Evolutionary conservation across 2,888 invertebrate species (phyloP).

Genomic region (Polia nebulosa): DNA sequence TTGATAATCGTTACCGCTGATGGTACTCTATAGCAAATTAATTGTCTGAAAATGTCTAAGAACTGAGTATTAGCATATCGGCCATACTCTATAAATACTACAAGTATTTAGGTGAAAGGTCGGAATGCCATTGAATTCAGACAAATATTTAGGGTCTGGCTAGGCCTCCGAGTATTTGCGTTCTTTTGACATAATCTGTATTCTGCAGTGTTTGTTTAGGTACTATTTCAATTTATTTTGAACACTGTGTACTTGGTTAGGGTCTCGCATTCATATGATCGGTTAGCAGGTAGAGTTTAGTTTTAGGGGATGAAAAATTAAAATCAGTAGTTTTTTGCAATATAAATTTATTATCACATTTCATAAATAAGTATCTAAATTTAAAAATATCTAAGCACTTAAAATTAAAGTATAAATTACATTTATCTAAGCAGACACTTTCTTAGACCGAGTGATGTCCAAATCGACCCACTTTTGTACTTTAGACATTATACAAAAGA

Average conservation of each 20-base stretch:
- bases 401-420: conserved; percentile 86
- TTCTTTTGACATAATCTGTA: conserved; percentile 40
- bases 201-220: conserved; percentile 25
- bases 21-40: neutral
- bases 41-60: conserved; percentile 23
- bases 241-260: neutral
- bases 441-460: conserved; percentile 66
- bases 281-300: neutral
- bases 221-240: conserved; percentile 17
- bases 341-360: conserved; percentile 90
- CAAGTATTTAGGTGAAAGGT: conserved; percentile 51
- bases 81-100: conserved; percentile 15
- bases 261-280: neutral
- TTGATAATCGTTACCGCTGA: neutral
- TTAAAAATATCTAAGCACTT: conserved; percentile 81
- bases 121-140: conserved; percentile 49
- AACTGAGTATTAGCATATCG: conserved; percentile 2
- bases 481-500: conserved; percentile 68
- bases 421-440: conserved; percentile 81
- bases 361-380: conserved; percentile 87
- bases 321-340: conserved; percentile 60
- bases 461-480: conserved; percentile 74
- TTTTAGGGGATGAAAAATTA: neutral
- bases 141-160: conserved; percentile 55
- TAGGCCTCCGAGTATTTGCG: conserved; percentile 51